Conservation (phyloP, 1,140 invertebrate genomes). For the Ephestia elutella region DNA sequence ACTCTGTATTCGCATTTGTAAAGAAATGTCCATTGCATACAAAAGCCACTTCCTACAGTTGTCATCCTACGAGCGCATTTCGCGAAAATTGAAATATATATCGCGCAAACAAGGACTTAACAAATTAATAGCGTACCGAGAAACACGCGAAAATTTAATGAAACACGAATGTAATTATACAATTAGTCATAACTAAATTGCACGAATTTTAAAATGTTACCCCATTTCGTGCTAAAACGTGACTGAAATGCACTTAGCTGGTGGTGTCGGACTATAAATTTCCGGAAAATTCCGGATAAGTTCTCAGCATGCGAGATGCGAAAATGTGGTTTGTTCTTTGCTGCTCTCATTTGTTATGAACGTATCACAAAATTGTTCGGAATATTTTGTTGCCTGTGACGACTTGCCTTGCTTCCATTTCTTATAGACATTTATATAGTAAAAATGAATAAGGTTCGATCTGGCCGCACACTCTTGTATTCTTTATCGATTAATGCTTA, state of each 20-base stretch:
- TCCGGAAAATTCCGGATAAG: conserved; percentile 1
- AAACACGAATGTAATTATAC: not conserved
- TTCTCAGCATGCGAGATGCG: not conserved
- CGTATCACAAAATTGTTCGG: no score
- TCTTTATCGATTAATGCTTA: no score
- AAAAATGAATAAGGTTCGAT: no score
- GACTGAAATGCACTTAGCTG: not conserved
- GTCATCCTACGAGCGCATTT: not conserved
- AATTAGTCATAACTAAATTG: not conserved
- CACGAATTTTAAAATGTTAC: not conserved
- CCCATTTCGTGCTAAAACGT: not conserved
- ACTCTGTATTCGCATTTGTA: no score
- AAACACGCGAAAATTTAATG: not conserved
- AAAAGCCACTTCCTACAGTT: not conserved
- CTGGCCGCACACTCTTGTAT: no score
- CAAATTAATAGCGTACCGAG: conserved; percentile 3
- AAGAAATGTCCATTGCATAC: no score
- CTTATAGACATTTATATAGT: no score
- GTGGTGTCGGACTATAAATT: conserved; percentile 3
- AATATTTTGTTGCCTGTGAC: no score
- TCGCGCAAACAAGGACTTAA: not conserved
- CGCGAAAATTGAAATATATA: conserved; percentile 4
- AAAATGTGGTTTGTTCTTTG: not conserved
- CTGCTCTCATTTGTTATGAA: not conserved
- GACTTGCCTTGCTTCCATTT: no score